Evolutionary conservation across 2,888 invertebrate genomes (phyloP).

Genomic region (Philereme transversata): DNA sequence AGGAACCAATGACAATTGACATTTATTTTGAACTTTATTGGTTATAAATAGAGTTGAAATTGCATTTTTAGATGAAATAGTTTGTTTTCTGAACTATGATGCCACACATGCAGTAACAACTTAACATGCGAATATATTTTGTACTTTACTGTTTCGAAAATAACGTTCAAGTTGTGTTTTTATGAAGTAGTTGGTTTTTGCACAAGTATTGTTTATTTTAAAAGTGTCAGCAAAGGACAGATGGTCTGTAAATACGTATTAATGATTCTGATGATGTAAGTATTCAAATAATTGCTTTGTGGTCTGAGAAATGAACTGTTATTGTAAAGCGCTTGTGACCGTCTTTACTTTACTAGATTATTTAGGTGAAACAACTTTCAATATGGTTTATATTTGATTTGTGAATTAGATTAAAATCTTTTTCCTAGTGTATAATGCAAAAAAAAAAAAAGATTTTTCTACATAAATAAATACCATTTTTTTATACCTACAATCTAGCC

Average conservation of each 20-base stretch:
- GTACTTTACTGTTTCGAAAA: constrained; percentile 1
- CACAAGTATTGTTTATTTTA: constrained; percentile 39
- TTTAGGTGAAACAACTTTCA: too few relatives aligned
- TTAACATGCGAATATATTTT: background rate
- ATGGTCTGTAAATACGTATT: constrained; percentile 68
- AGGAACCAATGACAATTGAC: too few relatives aligned
- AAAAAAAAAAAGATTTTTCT: too few relatives aligned
- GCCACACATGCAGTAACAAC: constrained; percentile 31
- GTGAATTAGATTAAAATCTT: too few relatives aligned
- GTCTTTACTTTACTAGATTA: too few relatives aligned
- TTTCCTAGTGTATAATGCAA: too few relatives aligned
- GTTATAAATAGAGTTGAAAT: too few relatives aligned
- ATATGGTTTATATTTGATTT: too few relatives aligned
- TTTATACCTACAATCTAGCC: too few relatives aligned
- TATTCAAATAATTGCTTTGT: constrained; percentile 39
- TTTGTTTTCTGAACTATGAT: background rate
- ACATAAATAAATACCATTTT: too few relatives aligned
- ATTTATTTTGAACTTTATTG: too few relatives aligned
- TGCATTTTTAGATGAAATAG: too few relatives aligned
- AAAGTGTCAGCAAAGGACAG: constrained; percentile 54
- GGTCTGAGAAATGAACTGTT: constrained; percentile 27
- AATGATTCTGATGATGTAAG: constrained; percentile 61
- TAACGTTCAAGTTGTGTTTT: constrained; percentile 1
- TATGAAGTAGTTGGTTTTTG: constrained; percentile 15
- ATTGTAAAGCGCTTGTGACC: constrained; percentile 2